phyloP scores from a whole-genome alignment of 2,888 invertebrate genomes.

The Eristalis intricaria region DNA sequence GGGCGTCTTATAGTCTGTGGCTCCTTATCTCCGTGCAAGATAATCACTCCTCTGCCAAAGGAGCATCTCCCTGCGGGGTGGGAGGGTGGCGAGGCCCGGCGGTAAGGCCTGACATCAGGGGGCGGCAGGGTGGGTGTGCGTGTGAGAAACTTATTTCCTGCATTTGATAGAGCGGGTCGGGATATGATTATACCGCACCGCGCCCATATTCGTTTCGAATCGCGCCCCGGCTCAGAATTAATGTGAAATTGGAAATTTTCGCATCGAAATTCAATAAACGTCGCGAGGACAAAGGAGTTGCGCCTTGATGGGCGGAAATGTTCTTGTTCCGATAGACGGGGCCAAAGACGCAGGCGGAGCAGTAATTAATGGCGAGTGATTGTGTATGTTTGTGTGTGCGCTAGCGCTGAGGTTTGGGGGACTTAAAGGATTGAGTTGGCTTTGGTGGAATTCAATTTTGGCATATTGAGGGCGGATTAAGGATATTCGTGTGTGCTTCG shows the following conservation, averaged over 20 bases:
- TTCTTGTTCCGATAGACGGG: constrained; percentile 2
- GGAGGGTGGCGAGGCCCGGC: background rate
- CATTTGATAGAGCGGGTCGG: constrained; percentile 21
- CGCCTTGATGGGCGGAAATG: constrained; percentile 19
- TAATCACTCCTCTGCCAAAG: constrained; percentile 46
- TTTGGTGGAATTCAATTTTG: background rate
- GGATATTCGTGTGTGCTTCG: background rate
- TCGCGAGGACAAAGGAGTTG: constrained; percentile 19
- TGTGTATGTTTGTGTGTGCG: background rate
- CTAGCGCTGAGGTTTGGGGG: background rate
- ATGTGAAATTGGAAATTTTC: constrained; percentile 59
- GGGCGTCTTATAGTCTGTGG: constrained; percentile 53
- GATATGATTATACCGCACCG: constrained; percentile 2
- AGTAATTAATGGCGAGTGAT: background rate
- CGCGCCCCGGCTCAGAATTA: constrained; percentile 31
- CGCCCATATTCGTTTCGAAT: constrained; percentile 47
- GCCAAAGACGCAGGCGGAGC: background rate
- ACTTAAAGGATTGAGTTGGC: background rate
- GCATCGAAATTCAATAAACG: constrained; percentile 53
- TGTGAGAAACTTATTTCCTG: constrained; percentile 62
- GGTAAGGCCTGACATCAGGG: background rate
- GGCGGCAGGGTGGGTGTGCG: constrained; percentile 22
- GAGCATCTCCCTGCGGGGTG: background rate
- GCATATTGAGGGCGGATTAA: background rate
- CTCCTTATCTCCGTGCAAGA: constrained; percentile 45